Base-by-base conservation (phyloP, 2,888 invertebrate species). In the Clostera curtula region DNA sequence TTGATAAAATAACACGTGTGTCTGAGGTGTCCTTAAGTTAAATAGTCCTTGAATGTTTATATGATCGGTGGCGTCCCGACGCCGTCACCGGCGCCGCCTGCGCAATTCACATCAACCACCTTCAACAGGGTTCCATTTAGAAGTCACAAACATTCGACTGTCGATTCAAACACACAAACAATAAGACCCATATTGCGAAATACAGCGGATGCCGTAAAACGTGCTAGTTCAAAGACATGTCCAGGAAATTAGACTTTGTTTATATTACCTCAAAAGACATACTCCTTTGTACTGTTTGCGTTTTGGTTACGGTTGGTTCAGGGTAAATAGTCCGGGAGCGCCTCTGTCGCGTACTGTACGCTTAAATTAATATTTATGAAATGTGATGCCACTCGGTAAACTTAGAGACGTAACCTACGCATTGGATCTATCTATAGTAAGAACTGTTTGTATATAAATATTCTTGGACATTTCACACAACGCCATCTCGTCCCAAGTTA, bases 191-290 rank as follows among this genome's bases (percentile, higher is more conserved):
- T 14, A 40, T 48, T 57, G 13, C 31, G 30, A 36, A 13, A 35
- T 15, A 5, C 31, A 10, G 4, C 24, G 25, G 31, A 41, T 34
- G 18, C 40, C 34, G 35, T 37, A 16, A 22, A 20, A 28, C 29
- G 23, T 29, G 34, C 31, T 19, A 25, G 53, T 47, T 56, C 57
- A 57, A 63, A 68, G 66, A 63, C 62, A 67, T 39, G 56, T 63
- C 59, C 68, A 72, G 76, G 73, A 80, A 79, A 79, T 70, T 72
- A 64, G 70, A 79, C 82, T 77, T 72, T 79, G 80, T 76, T 74
- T 73, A 71, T 61, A 48, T 67, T 58, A 68, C 47, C 38, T 56
- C 62, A 79, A 61, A 75, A 74, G 73, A 77, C 74, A 77, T 60
- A 69, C 53, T 79, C 65, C 71, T 72, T 72, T 79, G 76, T 75